Conservation (phyloP, 2,888 invertebrate species). For the Parnassius smintheus region DNA sequence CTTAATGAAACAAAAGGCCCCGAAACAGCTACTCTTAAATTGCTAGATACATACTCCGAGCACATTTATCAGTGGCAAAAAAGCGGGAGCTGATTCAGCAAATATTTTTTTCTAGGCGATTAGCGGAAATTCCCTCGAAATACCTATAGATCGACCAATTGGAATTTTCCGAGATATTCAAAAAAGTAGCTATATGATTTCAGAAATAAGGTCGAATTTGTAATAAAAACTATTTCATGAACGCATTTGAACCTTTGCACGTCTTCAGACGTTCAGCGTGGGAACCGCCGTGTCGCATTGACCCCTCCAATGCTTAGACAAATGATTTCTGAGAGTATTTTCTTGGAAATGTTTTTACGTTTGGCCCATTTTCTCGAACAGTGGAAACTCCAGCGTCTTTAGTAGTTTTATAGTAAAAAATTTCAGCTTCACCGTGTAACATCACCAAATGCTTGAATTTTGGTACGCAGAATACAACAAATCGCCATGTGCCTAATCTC, state of each 20-base stretch:
- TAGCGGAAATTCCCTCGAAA: constrained; percentile 72
- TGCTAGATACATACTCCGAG: constrained; percentile 66
- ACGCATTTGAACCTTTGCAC: constrained; percentile 30
- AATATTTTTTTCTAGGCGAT: constrained; percentile 78
- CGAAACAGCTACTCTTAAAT: constrained; percentile 47
- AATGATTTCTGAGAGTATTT: constrained; percentile 69
- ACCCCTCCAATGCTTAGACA: constrained; percentile 74
- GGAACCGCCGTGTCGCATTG: constrained; percentile 71
- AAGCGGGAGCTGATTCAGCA: constrained; percentile 67
- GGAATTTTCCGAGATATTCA: constrained; percentile 30
- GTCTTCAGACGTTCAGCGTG: constrained; percentile 61
- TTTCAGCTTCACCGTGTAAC: no score
- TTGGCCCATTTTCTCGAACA: constrained; percentile 37
- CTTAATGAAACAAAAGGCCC: constrained; percentile 62
- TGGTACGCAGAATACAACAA: no score
- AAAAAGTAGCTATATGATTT: constrained; percentile 26
- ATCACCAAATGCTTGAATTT: no score
- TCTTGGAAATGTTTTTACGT: constrained; percentile 59
- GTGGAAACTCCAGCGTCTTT: constrained; percentile 19
- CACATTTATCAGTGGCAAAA: constrained; percentile 74
- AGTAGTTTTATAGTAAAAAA: constrained; percentile 17
- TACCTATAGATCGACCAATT: constrained; percentile 54
- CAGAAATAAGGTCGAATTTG: constrained; percentile 37
- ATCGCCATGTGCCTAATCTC: no score
- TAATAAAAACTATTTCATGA: constrained; percentile 15